These are phyloP conservation scores for Pseudopipra pipra DNA, from an alignment of 2,113 vertebrate genomes.

Conservation along the genomic window DNA sequence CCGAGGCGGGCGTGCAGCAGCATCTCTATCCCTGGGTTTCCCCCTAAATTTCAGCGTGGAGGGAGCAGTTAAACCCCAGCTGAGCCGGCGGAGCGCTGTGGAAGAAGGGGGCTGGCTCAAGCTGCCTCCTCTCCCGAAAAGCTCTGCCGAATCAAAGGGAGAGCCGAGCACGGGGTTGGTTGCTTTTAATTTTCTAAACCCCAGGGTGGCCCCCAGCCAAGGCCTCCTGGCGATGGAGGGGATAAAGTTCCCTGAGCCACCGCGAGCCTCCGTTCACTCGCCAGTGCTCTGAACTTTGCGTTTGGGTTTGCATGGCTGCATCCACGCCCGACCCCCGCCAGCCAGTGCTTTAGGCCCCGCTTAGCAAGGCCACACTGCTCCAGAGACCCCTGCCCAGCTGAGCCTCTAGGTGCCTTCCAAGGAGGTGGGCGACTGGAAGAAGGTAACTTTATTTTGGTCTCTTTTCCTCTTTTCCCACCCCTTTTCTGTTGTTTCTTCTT, in stretches of 20 bases:
- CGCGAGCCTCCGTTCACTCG: neutral
- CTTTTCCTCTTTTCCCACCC: neutral
- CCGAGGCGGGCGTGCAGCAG: neutral
- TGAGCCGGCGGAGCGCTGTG: neutral
- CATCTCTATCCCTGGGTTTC: neutral
- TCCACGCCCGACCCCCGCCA: neutral
- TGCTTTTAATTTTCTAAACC: conserved; percentile 43
- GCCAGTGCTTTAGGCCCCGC: neutral
- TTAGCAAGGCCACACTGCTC: neutral
- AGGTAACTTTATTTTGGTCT: neutral
- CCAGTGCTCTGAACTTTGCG: conserved; percentile 52
- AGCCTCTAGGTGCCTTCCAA: neutral
- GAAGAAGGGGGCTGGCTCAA: neutral
- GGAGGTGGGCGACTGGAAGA: neutral
- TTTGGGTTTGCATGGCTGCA: neutral
- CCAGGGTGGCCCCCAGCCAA: conserved; percentile 51
- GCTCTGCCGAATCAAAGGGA: conserved; percentile 8
- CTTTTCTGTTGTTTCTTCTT: neutral
- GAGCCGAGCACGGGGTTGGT: neutral
- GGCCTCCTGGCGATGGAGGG: conserved; percentile 39
- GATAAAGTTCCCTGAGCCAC: conserved; percentile 53
- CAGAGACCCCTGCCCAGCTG: neutral
- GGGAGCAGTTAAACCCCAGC: neutral
- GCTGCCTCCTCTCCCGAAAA: neutral
- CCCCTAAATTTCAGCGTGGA: neutral